These are phyloP conservation scores for Pogonocichla stellata DNA, from an alignment of 2,113 vertebrate genomes.

Conservation along the genomic window DNA sequence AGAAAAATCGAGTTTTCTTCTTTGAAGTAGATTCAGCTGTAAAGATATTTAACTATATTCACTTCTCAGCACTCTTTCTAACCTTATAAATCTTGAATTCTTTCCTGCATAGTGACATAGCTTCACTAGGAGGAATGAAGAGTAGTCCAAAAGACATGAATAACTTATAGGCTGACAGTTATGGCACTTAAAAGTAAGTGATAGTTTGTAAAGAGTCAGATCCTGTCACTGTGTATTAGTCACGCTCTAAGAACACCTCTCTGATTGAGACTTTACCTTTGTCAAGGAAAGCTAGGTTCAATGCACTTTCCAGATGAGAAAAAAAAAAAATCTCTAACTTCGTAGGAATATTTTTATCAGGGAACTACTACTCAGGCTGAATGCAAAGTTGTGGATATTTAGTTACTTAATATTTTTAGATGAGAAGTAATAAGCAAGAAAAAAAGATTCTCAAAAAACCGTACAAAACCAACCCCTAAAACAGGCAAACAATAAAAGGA, in stretches of 20 bases:
- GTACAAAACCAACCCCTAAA: not conserved
- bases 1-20: not conserved
- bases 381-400: not conserved
- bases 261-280: not conserved
- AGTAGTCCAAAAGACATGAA: conserved; percentile 29
- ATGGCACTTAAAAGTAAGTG: conserved; percentile 42
- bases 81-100: conserved; percentile 53
- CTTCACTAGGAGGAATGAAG: not conserved
- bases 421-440: not conserved
- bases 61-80: not conserved
- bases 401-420: not conserved
- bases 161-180: conserved; percentile 15
- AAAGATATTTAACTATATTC: not conserved
- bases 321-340: not conserved
- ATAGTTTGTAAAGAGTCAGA: conserved; percentile 29
- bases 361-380: not conserved
- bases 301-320: not conserved
- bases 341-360: not conserved
- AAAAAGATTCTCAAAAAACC: not conserved
- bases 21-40: not conserved
- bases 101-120: not conserved
- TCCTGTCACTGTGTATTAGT: conserved; percentile 34
- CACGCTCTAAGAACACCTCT: not conserved
- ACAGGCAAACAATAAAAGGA: not conserved
- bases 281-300: not conserved